Conservation (phyloP, 2,797 vertebrate genomes). For the Squalus acanthias region DNA sequence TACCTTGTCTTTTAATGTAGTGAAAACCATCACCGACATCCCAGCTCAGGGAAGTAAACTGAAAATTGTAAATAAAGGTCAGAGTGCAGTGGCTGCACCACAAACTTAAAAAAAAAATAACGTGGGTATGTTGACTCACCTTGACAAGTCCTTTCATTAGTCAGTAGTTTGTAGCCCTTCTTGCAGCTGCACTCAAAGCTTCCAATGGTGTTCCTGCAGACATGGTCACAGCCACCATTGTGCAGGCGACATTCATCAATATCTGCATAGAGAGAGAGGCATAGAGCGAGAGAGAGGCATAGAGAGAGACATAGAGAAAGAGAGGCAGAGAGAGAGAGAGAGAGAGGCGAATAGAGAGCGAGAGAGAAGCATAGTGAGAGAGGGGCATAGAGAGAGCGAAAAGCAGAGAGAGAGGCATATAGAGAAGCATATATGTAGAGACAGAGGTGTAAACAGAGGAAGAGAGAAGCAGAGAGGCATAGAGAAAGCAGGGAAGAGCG, state of each 20-base stretch:
- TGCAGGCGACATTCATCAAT: conserved; percentile 89
- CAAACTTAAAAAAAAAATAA: neutral
- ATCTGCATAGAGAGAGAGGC: conserved; percentile 57
- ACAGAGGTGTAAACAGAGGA: neutral
- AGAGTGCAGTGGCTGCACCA: neutral
- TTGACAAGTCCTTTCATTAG: conserved; percentile 93
- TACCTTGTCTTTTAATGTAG: neutral
- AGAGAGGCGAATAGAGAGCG: neutral
- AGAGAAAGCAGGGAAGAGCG: neutral
- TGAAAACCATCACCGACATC: neutral
- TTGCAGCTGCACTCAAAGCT: conserved; percentile 98
- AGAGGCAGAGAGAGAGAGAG: neutral
- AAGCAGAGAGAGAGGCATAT: neutral
- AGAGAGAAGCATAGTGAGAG: neutral
- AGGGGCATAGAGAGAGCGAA: neutral
- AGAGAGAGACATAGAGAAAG: neutral
- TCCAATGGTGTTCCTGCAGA: conserved; percentile 93
- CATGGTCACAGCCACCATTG: conserved; percentile 92
- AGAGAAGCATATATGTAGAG: neutral
- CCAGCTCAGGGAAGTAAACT: neutral
- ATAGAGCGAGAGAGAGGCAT: neutral
- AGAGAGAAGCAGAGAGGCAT: neutral
- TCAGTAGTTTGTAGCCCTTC: conserved; percentile 95
- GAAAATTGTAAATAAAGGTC: neutral
- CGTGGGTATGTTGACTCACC: conserved; percentile 57